These are phyloP conservation scores for Podargus strigoides DNA, from an alignment of 2,797 vertebrate genomes.

Conservation along the genomic window DNA sequence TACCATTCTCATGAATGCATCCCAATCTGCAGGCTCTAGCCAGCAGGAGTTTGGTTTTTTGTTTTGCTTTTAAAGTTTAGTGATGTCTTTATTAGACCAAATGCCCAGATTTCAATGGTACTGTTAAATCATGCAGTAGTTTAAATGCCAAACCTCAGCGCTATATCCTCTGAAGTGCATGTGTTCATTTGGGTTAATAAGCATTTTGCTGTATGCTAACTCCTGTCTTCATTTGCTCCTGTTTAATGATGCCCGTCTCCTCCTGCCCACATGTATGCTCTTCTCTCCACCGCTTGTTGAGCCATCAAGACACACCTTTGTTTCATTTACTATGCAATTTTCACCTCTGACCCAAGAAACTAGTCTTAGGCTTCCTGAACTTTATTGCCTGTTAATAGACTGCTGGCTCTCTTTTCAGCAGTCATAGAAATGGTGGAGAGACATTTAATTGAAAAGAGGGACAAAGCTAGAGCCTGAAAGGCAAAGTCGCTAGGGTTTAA, in stretches of 20 bases:
- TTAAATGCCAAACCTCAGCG: constrained; percentile 56
- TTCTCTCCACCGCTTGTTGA: constrained; percentile 68
- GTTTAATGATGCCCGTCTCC: constrained; percentile 66
- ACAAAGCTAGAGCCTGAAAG: constrained; percentile 76
- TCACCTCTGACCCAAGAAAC: constrained; percentile 84
- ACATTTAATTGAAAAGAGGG: constrained; percentile 78
- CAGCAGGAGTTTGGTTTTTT: background rate
- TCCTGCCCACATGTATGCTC: constrained; percentile 56
- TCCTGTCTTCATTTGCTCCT: constrained; percentile 55
- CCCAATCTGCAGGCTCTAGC: background rate
- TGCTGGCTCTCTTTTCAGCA: constrained; percentile 81
- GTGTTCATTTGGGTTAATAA: constrained; percentile 21
- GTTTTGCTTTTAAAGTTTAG: background rate
- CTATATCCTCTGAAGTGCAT: constrained; percentile 48
- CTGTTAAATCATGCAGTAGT: background rate
- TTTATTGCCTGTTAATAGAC: constrained; percentile 87
- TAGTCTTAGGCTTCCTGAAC: constrained; percentile 84
- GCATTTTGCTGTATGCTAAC: background rate
- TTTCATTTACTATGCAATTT: constrained; percentile 81
- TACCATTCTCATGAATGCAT: background rate
- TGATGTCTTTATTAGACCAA: constrained; percentile 9
- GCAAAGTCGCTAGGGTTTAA: constrained; percentile 68
- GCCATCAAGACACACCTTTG: constrained; percentile 81
- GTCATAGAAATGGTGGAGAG: constrained; percentile 79
- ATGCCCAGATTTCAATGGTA: background rate